Evolutionary conservation across 2,113 vertebrate genomes (phyloP).

Genomic region (Mus pahari): DNA sequence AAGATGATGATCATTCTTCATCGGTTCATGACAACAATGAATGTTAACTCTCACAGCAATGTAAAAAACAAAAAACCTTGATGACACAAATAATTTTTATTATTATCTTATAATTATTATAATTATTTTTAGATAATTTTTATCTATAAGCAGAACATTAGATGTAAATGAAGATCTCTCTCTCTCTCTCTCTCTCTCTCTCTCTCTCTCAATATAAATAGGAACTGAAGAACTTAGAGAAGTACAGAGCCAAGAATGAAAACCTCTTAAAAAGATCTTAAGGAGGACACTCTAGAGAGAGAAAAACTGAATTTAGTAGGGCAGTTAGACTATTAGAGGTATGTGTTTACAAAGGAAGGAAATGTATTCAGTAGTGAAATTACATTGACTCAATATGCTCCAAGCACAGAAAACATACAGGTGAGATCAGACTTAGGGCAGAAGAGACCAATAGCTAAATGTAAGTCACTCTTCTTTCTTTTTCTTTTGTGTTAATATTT

Average conservation of each 20-base stretch:
- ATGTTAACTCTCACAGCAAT: background rate
- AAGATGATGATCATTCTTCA: background rate
- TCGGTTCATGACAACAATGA: background rate
- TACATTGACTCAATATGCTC: background rate
- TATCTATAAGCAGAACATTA: background rate
- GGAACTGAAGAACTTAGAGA: background rate
- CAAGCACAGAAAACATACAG: background rate
- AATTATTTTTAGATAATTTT: too few relatives aligned
- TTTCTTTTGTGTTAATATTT: constrained; percentile 35
- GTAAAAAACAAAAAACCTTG: background rate
- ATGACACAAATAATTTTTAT: background rate
- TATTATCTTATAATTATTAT: too few relatives aligned
- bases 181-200: too few relatives aligned
- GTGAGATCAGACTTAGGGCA: background rate
- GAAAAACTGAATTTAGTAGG: background rate
- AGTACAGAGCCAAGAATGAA: background rate
- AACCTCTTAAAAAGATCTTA: background rate
- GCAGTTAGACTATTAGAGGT: background rate
- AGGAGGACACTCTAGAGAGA: background rate
- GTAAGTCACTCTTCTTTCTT: background rate
- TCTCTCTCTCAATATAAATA: background rate
- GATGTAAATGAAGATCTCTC: background rate
- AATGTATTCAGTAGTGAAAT: background rate
- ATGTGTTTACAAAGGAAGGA: background rate
- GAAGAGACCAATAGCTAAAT: background rate